phyloP scores from a whole-genome alignment of 2,888 invertebrate genomes.

The Bursaphelenchus okinawaensis region DNA sequence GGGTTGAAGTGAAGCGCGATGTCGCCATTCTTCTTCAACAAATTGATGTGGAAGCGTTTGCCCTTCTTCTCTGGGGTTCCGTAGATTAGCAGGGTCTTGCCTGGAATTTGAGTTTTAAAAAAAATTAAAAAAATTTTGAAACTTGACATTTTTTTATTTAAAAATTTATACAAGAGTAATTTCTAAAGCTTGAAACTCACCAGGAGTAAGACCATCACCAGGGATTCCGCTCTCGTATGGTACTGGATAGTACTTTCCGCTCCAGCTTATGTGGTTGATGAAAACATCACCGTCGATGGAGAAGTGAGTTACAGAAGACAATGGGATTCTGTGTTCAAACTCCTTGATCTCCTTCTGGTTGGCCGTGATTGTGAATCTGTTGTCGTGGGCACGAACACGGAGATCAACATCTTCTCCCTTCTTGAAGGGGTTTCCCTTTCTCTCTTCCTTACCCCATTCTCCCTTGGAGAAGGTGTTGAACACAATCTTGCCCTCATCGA shows the following conservation, averaged over 20 bases:
- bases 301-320: conserved; percentile 53
- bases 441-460: conserved; percentile 58
- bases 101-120: too few species aligned
- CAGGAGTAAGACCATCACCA: conserved; percentile 3
- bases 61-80: conserved; percentile 57
- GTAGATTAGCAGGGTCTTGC: conserved; percentile 50
- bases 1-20: conserved; percentile 57
- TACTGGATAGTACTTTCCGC: conserved; percentile 53
- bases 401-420: conserved; percentile 55
- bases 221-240: conserved; percentile 14
- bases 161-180: background rate
- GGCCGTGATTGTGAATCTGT: conserved; percentile 41
- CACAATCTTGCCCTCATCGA: conserved; percentile 57
- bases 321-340: conserved; percentile 55
- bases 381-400: conserved; percentile 56
- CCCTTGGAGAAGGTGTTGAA: conserved; percentile 56
- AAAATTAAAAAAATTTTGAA: conserved; percentile 37
- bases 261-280: conserved; percentile 53
- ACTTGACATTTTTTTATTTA: conserved; percentile 1
- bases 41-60: conserved; percentile 52
- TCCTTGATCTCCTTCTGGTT: conserved; percentile 54
- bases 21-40: conserved; percentile 56
- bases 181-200: too few species aligned
- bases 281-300: conserved; percentile 55
- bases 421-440: conserved; percentile 56